Conservation (phyloP, 2,888 invertebrate genomes). For the Drosophila villosipedis region DNA sequence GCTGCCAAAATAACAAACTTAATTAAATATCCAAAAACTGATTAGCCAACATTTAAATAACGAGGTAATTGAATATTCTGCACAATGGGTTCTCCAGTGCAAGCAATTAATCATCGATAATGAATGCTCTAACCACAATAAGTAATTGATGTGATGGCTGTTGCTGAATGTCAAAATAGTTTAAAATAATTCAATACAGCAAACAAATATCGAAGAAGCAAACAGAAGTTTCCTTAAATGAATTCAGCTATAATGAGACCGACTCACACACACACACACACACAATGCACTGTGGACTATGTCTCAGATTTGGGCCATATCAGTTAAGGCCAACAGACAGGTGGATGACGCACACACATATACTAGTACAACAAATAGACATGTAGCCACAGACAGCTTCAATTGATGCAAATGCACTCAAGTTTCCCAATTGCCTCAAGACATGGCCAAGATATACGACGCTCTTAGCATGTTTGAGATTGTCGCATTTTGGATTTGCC, state of each 20-base stretch:
- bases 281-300: conserved; percentile 35
- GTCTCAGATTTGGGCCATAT: conserved; percentile 45
- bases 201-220: conserved; percentile 10
- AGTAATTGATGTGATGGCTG: conserved; percentile 16
- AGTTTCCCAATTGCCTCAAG: conserved; percentile 56
- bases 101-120: conserved; percentile 20
- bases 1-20: not conserved
- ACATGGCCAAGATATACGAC: conserved; percentile 25
- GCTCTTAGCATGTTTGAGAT: conserved; percentile 29
- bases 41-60: conserved; percentile 23
- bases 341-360: conserved; percentile 1
- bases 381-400: conserved; percentile 61
- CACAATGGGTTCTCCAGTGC: not conserved
- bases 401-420: conserved; percentile 73
- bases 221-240: conserved; percentile 23
- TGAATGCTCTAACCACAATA: conserved; percentile 5
- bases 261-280: not conserved
- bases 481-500: conserved; percentile 52
- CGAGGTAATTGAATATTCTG: conserved; percentile 20
- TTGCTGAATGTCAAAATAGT: conserved; percentile 14
- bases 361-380: conserved; percentile 24
- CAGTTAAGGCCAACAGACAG: conserved; percentile 32
- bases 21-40: conserved; percentile 8
- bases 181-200: conserved; percentile 7
- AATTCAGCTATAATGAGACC: conserved; percentile 63